Percentiles rank a stretch among this genome's conserved stretches.
These are phyloP conservation scores for Drosophila affinis DNA, from an alignment of 2,888 invertebrate species.

Conservation along the genomic window DNA sequence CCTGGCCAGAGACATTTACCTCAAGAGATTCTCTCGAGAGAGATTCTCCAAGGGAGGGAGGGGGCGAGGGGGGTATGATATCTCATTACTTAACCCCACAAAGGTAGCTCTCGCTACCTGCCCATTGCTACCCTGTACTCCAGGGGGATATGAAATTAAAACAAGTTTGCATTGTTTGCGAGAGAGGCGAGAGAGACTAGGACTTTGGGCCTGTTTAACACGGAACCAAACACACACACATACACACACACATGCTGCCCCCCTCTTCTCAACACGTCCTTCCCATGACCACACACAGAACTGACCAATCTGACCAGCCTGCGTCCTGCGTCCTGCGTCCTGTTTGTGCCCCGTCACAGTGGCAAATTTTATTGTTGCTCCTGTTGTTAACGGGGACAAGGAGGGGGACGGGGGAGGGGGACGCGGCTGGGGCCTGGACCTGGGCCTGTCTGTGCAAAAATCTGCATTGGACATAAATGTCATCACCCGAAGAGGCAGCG, in stretches of 20 bases:
- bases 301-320: conserved; percentile 30
- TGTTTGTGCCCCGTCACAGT: conserved; percentile 42
- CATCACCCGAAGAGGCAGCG: conserved; percentile 64
- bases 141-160: conserved; percentile 68
- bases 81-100: neutral
- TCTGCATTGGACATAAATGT: conserved; percentile 80
- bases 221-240: conserved; percentile 18
- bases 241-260: no score
- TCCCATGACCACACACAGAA: conserved; percentile 10
- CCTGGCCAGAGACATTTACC: neutral
- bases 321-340: conserved; percentile 43
- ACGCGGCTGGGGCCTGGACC: neutral
- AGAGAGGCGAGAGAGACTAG: conserved; percentile 45
- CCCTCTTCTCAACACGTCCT: neutral
- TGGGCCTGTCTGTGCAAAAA: conserved; percentile 56
- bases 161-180: conserved; percentile 73
- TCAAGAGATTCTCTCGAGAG: neutral
- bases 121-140: conserved; percentile 18
- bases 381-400: conserved; percentile 22
- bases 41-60: neutral
- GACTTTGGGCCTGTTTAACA: conserved; percentile 62
- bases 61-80: no score
- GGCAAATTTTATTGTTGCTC: conserved; percentile 68
- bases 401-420: neutral
- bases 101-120: no score